Conservation (phyloP, 2,888 invertebrate species). For the Rhagonycha fulva region DNA sequence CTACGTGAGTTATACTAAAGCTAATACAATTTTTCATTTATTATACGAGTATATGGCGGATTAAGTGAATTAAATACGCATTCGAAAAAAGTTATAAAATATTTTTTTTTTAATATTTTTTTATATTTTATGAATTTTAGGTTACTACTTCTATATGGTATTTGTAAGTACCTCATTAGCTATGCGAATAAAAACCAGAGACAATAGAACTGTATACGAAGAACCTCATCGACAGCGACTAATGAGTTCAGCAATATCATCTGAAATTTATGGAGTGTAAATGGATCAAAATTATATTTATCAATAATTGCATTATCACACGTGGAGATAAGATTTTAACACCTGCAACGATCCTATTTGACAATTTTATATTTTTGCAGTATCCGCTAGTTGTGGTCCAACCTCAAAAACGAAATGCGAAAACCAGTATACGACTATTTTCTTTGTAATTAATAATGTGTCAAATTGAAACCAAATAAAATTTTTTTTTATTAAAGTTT, state of each 20-base stretch:
- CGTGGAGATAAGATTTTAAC: not conserved
- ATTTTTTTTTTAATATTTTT: too few species aligned
- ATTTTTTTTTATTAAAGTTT: too few species aligned
- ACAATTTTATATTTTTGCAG: not conserved
- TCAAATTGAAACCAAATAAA: too few species aligned
- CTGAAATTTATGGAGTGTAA: conserved; percentile 13
- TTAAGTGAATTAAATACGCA: too few species aligned
- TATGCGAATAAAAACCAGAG: not conserved
- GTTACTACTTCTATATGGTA: not conserved
- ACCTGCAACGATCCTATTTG: not conserved
- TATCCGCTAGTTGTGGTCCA: too few species aligned
- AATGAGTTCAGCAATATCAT: conserved; percentile 6
- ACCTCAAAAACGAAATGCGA: not conserved
- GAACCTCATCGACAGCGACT: not conserved
- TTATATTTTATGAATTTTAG: too few species aligned
- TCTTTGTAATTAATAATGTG: not conserved
- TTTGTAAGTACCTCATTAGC: not conserved
- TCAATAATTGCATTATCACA: not conserved
- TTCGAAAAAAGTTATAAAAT: too few species aligned
- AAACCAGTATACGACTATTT: not conserved
- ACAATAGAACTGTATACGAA: not conserved
- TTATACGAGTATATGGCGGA: too few species aligned
- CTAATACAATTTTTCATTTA: too few species aligned
- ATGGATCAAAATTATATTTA: not conserved
- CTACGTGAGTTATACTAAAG: too few species aligned